A percentile compares a stretch with the other conserved stretches of the same genome.
Evolutionary conservation across 2,888 invertebrate species (phyloP).

Genomic region (Platerodrilus igneus): DNA sequence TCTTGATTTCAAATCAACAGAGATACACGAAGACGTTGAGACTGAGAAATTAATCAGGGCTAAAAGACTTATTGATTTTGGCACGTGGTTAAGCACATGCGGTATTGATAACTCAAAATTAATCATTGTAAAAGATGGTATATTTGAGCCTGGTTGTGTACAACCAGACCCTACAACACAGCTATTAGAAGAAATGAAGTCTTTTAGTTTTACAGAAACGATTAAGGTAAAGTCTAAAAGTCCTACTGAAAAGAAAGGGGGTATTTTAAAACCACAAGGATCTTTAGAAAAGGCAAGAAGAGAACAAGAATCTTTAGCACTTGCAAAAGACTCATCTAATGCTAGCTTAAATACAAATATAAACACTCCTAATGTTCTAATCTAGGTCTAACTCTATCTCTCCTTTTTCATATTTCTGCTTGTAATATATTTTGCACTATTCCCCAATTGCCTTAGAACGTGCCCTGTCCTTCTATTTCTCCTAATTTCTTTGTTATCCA

Average conservation of each 20-base stretch:
- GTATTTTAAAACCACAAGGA: constrained; percentile 69
- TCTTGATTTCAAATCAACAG: constrained; percentile 51
- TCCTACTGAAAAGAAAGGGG: constrained; percentile 46
- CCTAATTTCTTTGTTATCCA: too few relatives aligned
- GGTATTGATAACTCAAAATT: constrained; percentile 44
- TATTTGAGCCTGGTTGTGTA: constrained; percentile 46
- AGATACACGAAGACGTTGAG: constrained; percentile 44
- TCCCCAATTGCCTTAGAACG: too few relatives aligned
- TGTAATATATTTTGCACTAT: too few relatives aligned
- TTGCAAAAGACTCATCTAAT: too few relatives aligned
- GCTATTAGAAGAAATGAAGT: constrained; percentile 54
- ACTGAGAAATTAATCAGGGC: constrained; percentile 51
- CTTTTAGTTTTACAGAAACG: constrained; percentile 46
- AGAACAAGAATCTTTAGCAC: constrained; percentile 56
- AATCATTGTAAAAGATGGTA: constrained; percentile 27
- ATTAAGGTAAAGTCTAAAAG: constrained; percentile 15
- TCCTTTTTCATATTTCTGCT: too few relatives aligned
- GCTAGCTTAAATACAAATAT: too few relatives aligned
- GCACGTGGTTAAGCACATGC: constrained; percentile 49
- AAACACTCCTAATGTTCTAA: too few relatives aligned
- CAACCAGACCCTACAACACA: constrained; percentile 50
- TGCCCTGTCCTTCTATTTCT: too few relatives aligned
- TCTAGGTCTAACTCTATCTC: too few relatives aligned
- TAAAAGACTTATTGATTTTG: constrained; percentile 51
- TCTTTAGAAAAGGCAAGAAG: constrained; percentile 64